A percentile compares a stretch with the other conserved stretches of the same genome.
phyloP scores from a whole-genome alignment of 2,888 invertebrate genomes.

The Acanthosoma haemorrhoidale region DNA sequence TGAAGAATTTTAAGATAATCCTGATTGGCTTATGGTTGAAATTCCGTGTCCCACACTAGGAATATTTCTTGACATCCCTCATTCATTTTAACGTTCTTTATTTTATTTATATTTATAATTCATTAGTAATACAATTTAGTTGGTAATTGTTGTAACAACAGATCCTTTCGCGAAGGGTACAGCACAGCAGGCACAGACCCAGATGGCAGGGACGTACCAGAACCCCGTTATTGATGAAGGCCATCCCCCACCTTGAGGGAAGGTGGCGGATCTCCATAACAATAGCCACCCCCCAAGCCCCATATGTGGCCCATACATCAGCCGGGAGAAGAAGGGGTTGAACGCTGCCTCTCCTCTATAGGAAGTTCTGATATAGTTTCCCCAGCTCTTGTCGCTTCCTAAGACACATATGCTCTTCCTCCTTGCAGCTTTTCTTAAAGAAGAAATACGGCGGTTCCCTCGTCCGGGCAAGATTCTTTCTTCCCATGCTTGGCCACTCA shows the following conservation, averaged over 20 bases:
- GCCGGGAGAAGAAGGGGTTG: slow-evolving; percentile 9
- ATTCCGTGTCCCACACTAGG: too few relatives aligned
- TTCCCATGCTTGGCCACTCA: not conserved
- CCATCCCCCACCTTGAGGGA: not conserved
- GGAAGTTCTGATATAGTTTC: not conserved
- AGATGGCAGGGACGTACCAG: slow-evolving; percentile 13
- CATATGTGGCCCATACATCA: not conserved
- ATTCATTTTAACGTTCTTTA: too few relatives aligned
- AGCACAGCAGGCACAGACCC: too few relatives aligned
- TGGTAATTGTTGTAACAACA: too few relatives aligned
- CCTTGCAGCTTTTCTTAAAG: not conserved
- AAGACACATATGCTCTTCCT: slow-evolving; percentile 12
- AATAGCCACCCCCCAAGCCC: not conserved
- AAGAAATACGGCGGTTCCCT: slow-evolving; percentile 7
- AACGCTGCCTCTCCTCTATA: not conserved
- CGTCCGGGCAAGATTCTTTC: not conserved
- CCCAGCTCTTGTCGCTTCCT: not conserved
- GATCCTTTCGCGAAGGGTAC: too few relatives aligned
- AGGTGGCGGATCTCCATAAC: slow-evolving; percentile 24
- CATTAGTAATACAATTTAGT: too few relatives aligned
- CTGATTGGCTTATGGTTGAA: too few relatives aligned
- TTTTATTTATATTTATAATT: too few relatives aligned
- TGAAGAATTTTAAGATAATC: too few relatives aligned
- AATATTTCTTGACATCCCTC: too few relatives aligned
- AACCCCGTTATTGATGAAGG: not conserved